Evolutionary conservation across 1,140 invertebrate species (phyloP).

Genomic region (Eriocheir sinensis): DNA sequence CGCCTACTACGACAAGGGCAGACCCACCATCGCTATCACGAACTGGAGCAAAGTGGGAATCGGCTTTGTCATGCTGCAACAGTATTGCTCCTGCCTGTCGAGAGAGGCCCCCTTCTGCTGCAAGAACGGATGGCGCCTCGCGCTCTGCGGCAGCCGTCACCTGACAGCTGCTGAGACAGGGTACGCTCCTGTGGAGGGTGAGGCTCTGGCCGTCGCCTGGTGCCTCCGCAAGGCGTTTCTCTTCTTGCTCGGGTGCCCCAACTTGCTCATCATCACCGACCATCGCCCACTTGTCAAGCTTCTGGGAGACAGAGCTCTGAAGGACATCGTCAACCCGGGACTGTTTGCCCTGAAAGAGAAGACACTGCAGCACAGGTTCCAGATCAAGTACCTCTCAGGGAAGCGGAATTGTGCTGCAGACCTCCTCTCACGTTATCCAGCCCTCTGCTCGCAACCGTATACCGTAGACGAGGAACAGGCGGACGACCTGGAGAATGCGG

Average conservation of each 20-base stretch:
- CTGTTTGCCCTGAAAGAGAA: neutral
- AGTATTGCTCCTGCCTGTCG: constrained; percentile 19
- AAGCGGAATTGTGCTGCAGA: neutral
- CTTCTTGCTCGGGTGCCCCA: neutral
- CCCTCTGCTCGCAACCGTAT: neutral
- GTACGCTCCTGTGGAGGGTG: neutral
- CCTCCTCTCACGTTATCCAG: neutral
- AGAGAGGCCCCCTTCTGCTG: neutral
- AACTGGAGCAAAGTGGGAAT: constrained; percentile 22
- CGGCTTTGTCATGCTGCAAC: too few relatives aligned
- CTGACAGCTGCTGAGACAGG: neutral
- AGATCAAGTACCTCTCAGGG: neutral
- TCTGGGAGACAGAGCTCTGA: neutral
- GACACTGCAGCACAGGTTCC: neutral
- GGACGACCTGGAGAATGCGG: neutral
- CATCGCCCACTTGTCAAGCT: neutral
- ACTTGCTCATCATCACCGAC: neutral
- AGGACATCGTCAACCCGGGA: neutral
- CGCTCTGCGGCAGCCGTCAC: neutral
- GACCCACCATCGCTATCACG: constrained; percentile 7
- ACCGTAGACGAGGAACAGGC: neutral
- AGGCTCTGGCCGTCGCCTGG: neutral
- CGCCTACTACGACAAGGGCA: constrained; percentile 23
- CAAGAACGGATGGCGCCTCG: constrained; percentile 7
- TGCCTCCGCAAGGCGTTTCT: neutral